A percentile compares a stretch with the other conserved stretches of the same genome.
These are phyloP conservation scores for Galleria mellonella DNA, from an alignment of 1,140 invertebrate species.

Conservation along the genomic window DNA sequence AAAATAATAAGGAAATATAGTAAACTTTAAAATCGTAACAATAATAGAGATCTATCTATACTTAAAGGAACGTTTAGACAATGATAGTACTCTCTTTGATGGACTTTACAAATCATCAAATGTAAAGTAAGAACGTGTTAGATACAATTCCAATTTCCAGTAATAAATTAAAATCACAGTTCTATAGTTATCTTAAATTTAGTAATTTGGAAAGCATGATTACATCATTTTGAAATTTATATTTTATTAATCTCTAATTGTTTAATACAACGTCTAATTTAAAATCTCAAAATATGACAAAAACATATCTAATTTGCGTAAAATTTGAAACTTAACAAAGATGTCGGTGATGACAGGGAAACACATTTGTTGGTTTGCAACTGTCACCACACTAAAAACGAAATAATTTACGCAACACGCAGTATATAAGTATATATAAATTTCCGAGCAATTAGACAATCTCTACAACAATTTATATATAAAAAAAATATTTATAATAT, in stretches of 20 bases:
- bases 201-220: conserved; percentile 26
- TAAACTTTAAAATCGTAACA: conserved; percentile 55
- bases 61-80: conserved; percentile 67
- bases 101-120: conserved; percentile 34
- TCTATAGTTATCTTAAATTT: conserved; percentile 53
- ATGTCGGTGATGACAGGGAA: conserved; percentile 11
- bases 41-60: conserved; percentile 70
- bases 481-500: conserved; percentile 64
- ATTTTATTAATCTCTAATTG: conserved; percentile 23
- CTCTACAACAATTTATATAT: conserved; percentile 67
- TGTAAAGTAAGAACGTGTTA: conserved; percentile 9
- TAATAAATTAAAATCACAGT: conserved; percentile 71
- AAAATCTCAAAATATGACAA: conserved; percentile 49
- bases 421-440: conserved; percentile 32
- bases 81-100: conserved; percentile 46
- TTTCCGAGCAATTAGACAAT: conserved; percentile 49
- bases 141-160: conserved; percentile 39
- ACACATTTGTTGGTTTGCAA: conserved; percentile 16
- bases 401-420: conserved; percentile 62
- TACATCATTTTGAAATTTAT: conserved; percentile 20
- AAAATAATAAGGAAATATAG: neutral
- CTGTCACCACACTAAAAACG: conserved; percentile 25
- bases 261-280: conserved; percentile 38
- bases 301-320: conserved; percentile 44
- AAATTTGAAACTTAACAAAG: conserved; percentile 65